These are phyloP conservation scores for Mystacornis crossleyi DNA, from an alignment of 2,113 vertebrate species.

Conservation along the genomic window DNA sequence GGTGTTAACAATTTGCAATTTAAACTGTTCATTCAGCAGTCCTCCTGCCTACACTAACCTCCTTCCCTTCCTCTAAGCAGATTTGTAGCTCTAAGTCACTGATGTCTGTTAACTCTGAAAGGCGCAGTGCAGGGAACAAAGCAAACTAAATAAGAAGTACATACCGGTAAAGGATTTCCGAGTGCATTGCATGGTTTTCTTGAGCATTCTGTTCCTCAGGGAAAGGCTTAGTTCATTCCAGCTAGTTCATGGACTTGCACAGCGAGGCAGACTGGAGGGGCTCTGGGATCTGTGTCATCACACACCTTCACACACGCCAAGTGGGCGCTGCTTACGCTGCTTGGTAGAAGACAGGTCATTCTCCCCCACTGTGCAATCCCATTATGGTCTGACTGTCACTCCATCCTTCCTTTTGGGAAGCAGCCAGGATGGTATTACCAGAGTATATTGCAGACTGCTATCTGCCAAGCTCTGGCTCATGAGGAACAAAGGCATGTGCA, in stretches of 20 bases:
- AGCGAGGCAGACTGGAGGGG: background rate
- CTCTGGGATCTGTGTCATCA: conserved; percentile 1
- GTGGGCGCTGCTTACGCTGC: conserved; percentile 21
- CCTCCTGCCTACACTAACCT: background rate
- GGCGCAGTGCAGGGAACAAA: background rate
- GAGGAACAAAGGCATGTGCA: background rate
- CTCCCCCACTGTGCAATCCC: conserved; percentile 68
- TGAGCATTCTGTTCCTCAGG: conserved; percentile 21
- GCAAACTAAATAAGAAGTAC: conserved; percentile 21
- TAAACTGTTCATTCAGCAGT: background rate
- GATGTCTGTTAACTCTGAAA: conserved; percentile 30
- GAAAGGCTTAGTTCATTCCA: conserved; percentile 26
- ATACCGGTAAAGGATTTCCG: conserved; percentile 33
- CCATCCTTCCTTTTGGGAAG: conserved; percentile 53
- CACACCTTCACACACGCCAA: background rate
- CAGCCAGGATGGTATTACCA: conserved; percentile 56
- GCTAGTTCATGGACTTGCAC: background rate
- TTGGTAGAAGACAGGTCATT: conserved; percentile 60
- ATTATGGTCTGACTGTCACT: conserved; percentile 65
- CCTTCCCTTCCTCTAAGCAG: conserved; percentile 49
- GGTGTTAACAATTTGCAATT: background rate
- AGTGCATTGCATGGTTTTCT: background rate
- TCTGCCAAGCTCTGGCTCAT: background rate
- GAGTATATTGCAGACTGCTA: background rate
- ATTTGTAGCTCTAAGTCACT: conserved; percentile 56